Conservation (phyloP, 2,888 invertebrate genomes). For the Crepidodera aurea region DNA sequence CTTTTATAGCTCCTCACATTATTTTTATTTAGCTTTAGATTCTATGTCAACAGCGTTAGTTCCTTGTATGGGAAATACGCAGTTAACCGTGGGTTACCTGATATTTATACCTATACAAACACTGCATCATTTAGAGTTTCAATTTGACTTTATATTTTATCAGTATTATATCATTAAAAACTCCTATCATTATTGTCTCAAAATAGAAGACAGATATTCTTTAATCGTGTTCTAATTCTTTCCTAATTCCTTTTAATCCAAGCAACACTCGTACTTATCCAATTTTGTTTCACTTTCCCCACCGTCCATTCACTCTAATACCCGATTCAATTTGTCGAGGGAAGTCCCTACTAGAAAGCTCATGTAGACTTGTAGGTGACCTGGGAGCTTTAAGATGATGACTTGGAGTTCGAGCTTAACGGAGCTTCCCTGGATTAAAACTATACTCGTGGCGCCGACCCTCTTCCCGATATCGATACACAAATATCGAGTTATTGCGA, state of each 20-base stretch:
- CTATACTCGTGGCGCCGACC: constrained; percentile 41
- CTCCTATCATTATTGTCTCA: too few species aligned
- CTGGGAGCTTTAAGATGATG: constrained; percentile 41
- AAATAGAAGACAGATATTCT: too few species aligned
- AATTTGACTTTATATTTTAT: too few species aligned
- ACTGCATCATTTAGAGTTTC: too few species aligned
- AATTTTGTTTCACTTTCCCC: constrained; percentile 19
- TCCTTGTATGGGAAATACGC: too few species aligned
- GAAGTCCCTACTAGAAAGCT: constrained; percentile 26
- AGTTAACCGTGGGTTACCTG: too few species aligned
- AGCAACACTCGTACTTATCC: constrained; percentile 17
- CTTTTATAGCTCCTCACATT: too few species aligned
- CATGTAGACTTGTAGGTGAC: constrained; percentile 36
- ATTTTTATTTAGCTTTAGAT: too few species aligned
- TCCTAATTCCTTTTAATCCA: constrained; percentile 1
- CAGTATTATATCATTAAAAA: too few species aligned
- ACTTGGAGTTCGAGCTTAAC: constrained; percentile 37
- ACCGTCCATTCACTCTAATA: constrained; percentile 18
- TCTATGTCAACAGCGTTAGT: too few species aligned
- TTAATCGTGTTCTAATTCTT: background rate
- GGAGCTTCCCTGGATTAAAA: constrained; percentile 40
- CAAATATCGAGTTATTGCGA: constrained; percentile 40
- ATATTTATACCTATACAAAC: too few species aligned
- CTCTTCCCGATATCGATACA: constrained; percentile 33
- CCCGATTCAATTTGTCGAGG: constrained; percentile 28